These are phyloP conservation scores for Lepidurus arcticus DNA, from an alignment of 1,140 invertebrate genomes.

Conservation along the genomic window DNA sequence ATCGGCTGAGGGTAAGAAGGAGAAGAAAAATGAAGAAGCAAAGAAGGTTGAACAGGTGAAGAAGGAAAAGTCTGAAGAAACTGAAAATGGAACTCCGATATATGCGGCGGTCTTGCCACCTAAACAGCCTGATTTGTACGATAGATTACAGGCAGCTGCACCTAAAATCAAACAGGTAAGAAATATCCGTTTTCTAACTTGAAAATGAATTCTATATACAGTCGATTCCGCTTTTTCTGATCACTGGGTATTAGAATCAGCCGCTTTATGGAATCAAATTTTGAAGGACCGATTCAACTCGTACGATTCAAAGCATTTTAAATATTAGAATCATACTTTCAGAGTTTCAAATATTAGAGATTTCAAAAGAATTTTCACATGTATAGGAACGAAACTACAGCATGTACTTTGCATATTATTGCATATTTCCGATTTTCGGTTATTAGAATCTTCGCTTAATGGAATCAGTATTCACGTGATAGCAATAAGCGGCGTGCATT, in stretches of 20 bases:
- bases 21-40: slow-evolving; percentile 24
- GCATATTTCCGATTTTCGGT: too few species aligned
- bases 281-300: too few species aligned
- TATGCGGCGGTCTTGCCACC: not conserved
- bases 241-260: not conserved
- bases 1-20: slow-evolving; percentile 34
- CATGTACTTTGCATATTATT: too few species aligned
- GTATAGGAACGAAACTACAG: too few species aligned
- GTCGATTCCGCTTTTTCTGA: not conserved
- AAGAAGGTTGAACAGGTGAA: slow-evolving; percentile 42
- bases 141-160: not conserved
- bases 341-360: too few species aligned
- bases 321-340: too few species aligned
- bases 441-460: too few species aligned
- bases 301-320: too few species aligned
- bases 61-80: slow-evolving; percentile 45
- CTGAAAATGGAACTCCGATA: slow-evolving; percentile 38
- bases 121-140: not conserved
- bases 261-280: too few species aligned
- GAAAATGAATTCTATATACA: not conserved
- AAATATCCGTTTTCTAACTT: not conserved
- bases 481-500: too few species aligned
- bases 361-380: too few species aligned
- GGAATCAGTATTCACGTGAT: too few species aligned
- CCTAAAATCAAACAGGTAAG: not conserved